These are phyloP conservation scores for Silurus glanis DNA, from an alignment of 2,113 vertebrate genomes.

Conservation along the genomic window DNA sequence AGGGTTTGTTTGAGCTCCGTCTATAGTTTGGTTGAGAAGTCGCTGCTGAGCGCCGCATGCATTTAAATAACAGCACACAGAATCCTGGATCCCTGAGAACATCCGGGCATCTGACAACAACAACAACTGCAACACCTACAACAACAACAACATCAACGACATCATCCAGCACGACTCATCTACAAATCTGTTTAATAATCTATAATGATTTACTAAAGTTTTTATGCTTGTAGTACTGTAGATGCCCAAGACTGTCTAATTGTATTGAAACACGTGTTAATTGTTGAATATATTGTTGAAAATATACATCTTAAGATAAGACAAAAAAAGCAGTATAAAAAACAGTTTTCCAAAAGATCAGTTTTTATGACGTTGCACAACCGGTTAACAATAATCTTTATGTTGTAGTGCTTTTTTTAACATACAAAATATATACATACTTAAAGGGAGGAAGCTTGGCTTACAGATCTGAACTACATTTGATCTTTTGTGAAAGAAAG, in stretches of 20 bases:
- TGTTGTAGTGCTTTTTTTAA: neutral
- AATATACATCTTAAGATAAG: neutral
- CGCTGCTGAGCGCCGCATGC: neutral
- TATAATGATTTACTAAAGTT: too few relatives aligned
- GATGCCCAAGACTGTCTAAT: too few relatives aligned
- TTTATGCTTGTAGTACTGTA: too few relatives aligned
- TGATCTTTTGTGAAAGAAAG: too few relatives aligned
- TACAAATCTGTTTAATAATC: neutral
- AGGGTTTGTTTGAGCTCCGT: neutral
- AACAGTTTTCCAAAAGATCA: neutral
- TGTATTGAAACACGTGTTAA: too few relatives aligned
- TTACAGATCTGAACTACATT: neutral
- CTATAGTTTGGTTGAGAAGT: conserved; percentile 62
- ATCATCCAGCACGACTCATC: neutral
- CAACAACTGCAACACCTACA: neutral
- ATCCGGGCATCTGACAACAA: neutral
- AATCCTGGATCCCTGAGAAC: neutral
- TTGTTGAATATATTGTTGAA: too few relatives aligned
- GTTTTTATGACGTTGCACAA: neutral
- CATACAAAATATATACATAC: neutral
- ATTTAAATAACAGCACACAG: neutral
- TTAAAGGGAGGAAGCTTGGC: neutral
- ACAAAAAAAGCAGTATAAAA: neutral
- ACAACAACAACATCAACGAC: neutral
- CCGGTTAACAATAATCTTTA: neutral